Evolutionary conservation across 2,113 vertebrate genomes (phyloP), one percentile per base, ranked within the genome.

Genomic region (Apteryx mantelli): DNA sequence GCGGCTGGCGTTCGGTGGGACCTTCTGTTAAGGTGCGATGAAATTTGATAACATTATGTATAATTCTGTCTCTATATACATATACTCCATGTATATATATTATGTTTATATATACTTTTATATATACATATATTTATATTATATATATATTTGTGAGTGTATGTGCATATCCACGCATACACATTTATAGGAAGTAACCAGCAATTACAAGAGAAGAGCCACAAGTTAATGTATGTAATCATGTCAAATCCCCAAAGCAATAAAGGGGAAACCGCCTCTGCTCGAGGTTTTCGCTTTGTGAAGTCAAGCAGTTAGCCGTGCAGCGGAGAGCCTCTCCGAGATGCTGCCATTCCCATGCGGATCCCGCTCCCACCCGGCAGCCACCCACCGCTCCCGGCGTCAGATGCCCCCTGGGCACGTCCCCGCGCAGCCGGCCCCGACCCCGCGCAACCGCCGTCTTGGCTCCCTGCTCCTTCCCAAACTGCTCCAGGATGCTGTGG

Each of bases 131-230:
- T 5, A 34, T 36, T 63, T 53, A 84, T 44, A 56, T 26, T 13
- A 16, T 50, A 52, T 53, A 80, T 61, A 38, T 30, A 26, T 22
- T 6, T 65, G 22, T 52, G 61, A 77, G 46, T 4, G 28, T 40
- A 32, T n/a, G 26, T n/a, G 7, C 32, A 21, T 38, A 91, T 78
- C 90, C 93, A 78, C 1, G 0, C 75, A 93, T 22, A 42, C 30
- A 74, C 60, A 65, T 83, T 91, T 86, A 63, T 6, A n/a, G 90
- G 79, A 74, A 22, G 40, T 9, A 89, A 90, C 92, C 63, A 89
- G 86, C 86, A 92, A 91, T 94, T 85, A 84, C 93, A 69, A 68
- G 60, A 73, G 95, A 82, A 93, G 95, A 95, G 52, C 96, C 94
- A 79, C 91, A 92, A 93, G 91, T 53, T 85, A 71, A 93, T 81